phyloP scores from a whole-genome alignment of 2,888 invertebrate genomes.

The Baccha elongata region DNA sequence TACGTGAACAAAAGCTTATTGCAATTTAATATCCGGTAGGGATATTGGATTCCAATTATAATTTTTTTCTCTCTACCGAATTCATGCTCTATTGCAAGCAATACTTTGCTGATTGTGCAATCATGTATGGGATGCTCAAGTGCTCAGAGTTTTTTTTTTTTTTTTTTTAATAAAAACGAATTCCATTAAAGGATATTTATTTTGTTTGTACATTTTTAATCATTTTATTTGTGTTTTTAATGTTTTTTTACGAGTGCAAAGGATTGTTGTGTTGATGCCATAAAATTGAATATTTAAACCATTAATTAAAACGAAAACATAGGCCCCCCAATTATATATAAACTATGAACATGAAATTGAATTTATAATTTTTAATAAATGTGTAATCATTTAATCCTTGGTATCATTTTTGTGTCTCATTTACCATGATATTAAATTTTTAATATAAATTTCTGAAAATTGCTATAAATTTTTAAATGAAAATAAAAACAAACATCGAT shows the following conservation, averaged over 20 bases:
- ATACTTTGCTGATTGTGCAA: not conserved
- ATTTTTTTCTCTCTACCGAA: not conserved
- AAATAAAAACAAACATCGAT: not conserved
- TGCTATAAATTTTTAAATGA: not conserved
- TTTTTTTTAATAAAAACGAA: not conserved
- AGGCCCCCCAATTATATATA: too few relatives aligned
- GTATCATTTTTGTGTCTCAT: too few relatives aligned
- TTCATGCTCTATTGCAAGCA: not conserved
- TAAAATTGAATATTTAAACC: too few relatives aligned
- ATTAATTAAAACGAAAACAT: not conserved
- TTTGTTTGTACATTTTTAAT: too few relatives aligned
- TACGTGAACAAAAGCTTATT: constrained; percentile 13
- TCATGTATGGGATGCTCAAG: not conserved
- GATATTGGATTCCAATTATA: constrained; percentile 3
- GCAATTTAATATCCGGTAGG: constrained; percentile 19
- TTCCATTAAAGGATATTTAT: not conserved
- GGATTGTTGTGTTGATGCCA: too few relatives aligned
- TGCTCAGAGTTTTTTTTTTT: not conserved
- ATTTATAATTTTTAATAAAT: not conserved
- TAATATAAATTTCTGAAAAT: too few relatives aligned
- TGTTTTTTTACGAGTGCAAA: not conserved
- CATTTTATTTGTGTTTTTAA: not conserved
- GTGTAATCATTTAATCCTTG: not conserved
- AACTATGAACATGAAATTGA: not conserved
- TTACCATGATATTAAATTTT: too few relatives aligned